Conservation (phyloP, 2,888 invertebrate genomes). For the Apantesis nais region DNA sequence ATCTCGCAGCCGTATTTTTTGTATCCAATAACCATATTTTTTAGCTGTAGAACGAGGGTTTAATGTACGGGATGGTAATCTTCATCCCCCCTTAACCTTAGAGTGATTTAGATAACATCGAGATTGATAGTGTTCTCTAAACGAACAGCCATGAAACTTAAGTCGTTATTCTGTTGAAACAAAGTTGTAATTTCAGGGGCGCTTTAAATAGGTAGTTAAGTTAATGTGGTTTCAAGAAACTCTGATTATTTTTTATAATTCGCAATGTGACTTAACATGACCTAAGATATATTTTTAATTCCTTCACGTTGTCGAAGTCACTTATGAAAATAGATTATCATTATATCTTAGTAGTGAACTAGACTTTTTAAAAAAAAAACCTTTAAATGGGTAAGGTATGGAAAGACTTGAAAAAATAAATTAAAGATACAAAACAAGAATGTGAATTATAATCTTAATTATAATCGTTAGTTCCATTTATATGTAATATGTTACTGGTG, state of each 20-base stretch:
- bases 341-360: not conserved
- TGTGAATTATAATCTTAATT: too few species aligned
- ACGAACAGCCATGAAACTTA: conserved; percentile 4
- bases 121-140: conserved; percentile 11
- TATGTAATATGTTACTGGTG: too few species aligned
- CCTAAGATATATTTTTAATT: too few species aligned
- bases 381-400: too few species aligned
- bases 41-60: conserved; percentile 36
- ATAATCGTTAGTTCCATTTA: too few species aligned
- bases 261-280: not conserved
- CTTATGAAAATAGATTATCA: too few species aligned
- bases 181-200: conserved; percentile 8
- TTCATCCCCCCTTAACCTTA: conserved; percentile 27
- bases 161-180: conserved; percentile 10
- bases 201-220: conserved; percentile 13
- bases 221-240: conserved; percentile 8
- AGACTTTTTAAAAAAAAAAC: too few species aligned
- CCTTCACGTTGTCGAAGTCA: not conserved
- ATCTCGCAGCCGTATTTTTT: conserved; percentile 40
- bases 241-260: conserved; percentile 4
- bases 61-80: conserved; percentile 41
- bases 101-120: conserved; percentile 28
- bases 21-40: conserved; percentile 52
- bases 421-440: not conserved
- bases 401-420: too few species aligned